Conservation (phyloP, 2,113 vertebrate genomes). For the Xyliphius kryptos region DNA sequence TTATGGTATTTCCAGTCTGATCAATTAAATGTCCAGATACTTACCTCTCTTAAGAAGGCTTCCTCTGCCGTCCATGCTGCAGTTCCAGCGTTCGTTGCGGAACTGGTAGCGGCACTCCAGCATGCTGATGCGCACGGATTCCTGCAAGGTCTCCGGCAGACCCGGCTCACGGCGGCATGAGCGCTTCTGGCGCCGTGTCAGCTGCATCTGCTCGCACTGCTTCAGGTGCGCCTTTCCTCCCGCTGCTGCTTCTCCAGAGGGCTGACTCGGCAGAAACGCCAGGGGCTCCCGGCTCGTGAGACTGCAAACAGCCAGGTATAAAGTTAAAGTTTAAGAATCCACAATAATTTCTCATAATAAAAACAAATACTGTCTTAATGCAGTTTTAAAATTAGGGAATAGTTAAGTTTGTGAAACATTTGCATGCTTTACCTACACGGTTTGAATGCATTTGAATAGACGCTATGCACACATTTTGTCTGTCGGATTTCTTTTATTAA, state of each 20-base stretch:
- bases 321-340: too few species aligned
- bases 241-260: slow-evolving; percentile 59
- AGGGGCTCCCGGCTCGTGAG: slow-evolving; percentile 87
- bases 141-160: slow-evolving; percentile 84
- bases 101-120: slow-evolving; percentile 94
- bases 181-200: slow-evolving; percentile 84
- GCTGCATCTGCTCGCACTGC: slow-evolving; percentile 88
- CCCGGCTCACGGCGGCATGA: slow-evolving; percentile 88
- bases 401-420: slow-evolving; percentile 1
- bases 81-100: slow-evolving; percentile 94
- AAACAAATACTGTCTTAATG: neutral
- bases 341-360: too few species aligned
- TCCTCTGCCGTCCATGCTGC: slow-evolving; percentile 86
- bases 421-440: slow-evolving; percentile 8
- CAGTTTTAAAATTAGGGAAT: neutral
- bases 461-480: neutral
- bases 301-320: too few species aligned
- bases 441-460: slow-evolving; percentile 22
- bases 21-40: slow-evolving; percentile 12
- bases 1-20: too few species aligned
- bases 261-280: slow-evolving; percentile 73
- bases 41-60: slow-evolving; percentile 91
- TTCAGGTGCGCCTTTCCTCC: slow-evolving; percentile 78
- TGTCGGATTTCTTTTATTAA: too few species aligned
- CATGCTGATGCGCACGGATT: slow-evolving; percentile 83